A percentile compares a stretch with the other conserved stretches of the same genome.
phyloP scores from a whole-genome alignment of 2,888 invertebrate genomes.

The Euspilapteryx auroguttella region DNA sequence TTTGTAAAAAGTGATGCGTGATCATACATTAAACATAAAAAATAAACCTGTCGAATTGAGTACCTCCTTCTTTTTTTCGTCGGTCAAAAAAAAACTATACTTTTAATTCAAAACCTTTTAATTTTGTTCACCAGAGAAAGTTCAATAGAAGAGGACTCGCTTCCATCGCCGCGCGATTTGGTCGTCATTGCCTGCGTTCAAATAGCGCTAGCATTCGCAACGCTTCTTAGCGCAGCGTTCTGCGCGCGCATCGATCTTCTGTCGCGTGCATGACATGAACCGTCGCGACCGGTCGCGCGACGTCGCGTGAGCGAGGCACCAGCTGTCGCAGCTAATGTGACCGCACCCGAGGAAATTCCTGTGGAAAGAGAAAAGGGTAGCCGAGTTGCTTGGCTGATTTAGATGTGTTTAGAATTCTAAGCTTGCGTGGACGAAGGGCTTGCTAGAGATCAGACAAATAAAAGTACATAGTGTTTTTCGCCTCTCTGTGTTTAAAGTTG shows the following conservation, averaged over 20 bases:
- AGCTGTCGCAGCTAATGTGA: constrained; percentile 16
- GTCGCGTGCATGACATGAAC: constrained; percentile 46
- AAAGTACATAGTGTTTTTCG: too few species aligned
- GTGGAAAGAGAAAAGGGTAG: constrained; percentile 46
- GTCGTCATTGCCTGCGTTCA: constrained; percentile 54
- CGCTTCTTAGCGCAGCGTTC: constrained; percentile 50
- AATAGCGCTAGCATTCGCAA: constrained; percentile 45
- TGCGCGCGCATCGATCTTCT: constrained; percentile 60
- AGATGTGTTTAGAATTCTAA: constrained; percentile 17
- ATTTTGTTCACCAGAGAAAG: too few species aligned
- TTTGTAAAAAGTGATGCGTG: too few species aligned
- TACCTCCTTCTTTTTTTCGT: too few species aligned
- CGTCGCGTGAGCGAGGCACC: constrained; percentile 35
- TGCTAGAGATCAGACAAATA: too few species aligned
- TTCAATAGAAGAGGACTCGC: constrained; percentile 39
- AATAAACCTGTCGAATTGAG: too few species aligned
- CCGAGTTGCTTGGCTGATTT: constrained; percentile 64
- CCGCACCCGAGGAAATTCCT: constrained; percentile 21
- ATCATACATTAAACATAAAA: too few species aligned
- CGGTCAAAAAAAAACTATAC: too few species aligned
- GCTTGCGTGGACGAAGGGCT: too few species aligned
- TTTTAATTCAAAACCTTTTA: too few species aligned
- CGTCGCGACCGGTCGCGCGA: constrained; percentile 35
- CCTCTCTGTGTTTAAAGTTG: too few species aligned
- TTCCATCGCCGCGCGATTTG: constrained; percentile 37